phyloP scores from a whole-genome alignment of 1,140 invertebrate genomes.

The Drosophila mayri region DNA sequence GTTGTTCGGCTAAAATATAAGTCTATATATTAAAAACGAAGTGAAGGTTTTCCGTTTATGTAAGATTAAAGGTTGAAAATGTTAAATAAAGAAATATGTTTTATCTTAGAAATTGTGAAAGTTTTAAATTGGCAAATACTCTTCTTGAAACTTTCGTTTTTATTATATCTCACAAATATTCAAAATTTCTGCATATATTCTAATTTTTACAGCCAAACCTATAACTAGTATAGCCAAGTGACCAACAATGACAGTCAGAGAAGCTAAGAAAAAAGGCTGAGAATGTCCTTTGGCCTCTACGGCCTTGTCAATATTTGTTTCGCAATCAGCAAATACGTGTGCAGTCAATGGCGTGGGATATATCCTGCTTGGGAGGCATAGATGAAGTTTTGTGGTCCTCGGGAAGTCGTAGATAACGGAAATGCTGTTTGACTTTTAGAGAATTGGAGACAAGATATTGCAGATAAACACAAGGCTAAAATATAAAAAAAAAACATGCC shows the following conservation, averaged over 20 bases:
- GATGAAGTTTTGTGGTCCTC: conserved; percentile 33
- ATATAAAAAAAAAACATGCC: background rate
- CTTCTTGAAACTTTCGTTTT: background rate
- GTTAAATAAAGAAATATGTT: background rate
- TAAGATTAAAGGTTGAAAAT: background rate
- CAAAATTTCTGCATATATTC: background rate
- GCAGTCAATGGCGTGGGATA: conserved; percentile 44
- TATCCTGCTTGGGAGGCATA: conserved; percentile 24
- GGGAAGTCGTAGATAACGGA: conserved; percentile 42
- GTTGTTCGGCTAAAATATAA: background rate
- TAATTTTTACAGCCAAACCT: too few species aligned
- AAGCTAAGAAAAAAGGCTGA: conserved; percentile 16
- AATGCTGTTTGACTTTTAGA: conserved; percentile 58
- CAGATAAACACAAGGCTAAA: conserved; percentile 8
- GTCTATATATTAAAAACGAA: background rate
- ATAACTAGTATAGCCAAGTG: conserved; percentile 4
- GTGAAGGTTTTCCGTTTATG: background rate
- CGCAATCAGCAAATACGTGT: conserved; percentile 76
- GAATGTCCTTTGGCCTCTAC: conserved; percentile 16
- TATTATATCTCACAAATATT: background rate
- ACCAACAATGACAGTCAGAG: conserved; percentile 3
- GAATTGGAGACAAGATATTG: conserved; percentile 24
- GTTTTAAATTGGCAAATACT: background rate
- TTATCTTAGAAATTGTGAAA: background rate
- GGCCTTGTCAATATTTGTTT: conserved; percentile 78